phyloP scores from a whole-genome alignment of 2,113 vertebrate genomes.

The Psettodes erumei region DNA sequence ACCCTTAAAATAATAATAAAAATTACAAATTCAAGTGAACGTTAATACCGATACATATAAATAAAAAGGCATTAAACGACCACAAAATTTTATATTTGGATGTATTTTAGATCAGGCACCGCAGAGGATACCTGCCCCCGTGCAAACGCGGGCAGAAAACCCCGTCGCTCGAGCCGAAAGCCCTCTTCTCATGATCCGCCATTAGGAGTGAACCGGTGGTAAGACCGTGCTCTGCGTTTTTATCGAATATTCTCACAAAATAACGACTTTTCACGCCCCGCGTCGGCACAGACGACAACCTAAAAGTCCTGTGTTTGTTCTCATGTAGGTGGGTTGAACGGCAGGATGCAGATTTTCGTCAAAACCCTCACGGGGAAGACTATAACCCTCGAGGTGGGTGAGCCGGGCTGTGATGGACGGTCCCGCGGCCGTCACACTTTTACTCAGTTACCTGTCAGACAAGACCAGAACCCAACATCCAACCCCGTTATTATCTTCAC shows the following conservation, averaged over 20 bases:
- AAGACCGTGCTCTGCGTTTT: slow-evolving; percentile 46
- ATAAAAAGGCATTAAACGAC: not conserved
- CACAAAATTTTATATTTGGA: rapidly evolving
- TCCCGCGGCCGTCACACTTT: rapidly evolving
- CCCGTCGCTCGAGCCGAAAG: slow-evolving; percentile 69
- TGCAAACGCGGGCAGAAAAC: slow-evolving; percentile 79
- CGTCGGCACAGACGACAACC: rapidly evolving
- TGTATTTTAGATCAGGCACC: slow-evolving; percentile 48
- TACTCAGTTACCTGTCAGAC: rapidly evolving
- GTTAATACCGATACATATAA: rapidly evolving
- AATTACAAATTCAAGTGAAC: too few species aligned
- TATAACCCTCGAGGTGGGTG: slow-evolving; percentile 96
- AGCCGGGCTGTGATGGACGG: slow-evolving; percentile 28
- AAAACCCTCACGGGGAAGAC: slow-evolving; percentile 99
- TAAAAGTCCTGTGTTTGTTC: not conserved
- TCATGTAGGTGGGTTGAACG: slow-evolving; percentile 79
- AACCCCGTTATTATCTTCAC: rapidly evolving
- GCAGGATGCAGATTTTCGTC: slow-evolving; percentile 98
- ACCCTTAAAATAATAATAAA: too few species aligned
- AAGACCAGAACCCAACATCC: rapidly evolving
- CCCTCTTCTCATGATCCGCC: slow-evolving; percentile 88
- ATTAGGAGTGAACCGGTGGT: slow-evolving; percentile 81
- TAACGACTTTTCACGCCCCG: rapidly evolving
- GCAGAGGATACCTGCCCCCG: slow-evolving; percentile 55
- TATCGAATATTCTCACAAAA: not conserved